A percentile compares a stretch with the other conserved stretches of the same genome.
Evolutionary conservation across 1,140 invertebrate genomes (phyloP).

Genomic region (Neodiprion virginianus): DNA sequence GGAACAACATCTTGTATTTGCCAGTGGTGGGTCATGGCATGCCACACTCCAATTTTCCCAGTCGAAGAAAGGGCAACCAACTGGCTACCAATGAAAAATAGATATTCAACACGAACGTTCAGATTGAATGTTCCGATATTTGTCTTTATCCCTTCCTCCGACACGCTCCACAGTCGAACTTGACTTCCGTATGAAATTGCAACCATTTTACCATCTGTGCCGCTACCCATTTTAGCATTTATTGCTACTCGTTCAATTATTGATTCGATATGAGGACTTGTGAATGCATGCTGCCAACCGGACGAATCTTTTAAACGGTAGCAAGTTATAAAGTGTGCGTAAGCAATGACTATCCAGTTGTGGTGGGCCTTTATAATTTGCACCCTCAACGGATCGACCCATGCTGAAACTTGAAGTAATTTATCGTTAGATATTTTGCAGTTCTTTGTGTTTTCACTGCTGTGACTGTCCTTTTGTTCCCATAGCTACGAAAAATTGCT

Average conservation of each 20-base stretch:
- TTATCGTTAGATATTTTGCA: background rate
- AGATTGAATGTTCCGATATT: conserved; percentile 92
- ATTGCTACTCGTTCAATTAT: conserved; percentile 92
- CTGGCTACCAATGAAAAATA: conserved; percentile 98
- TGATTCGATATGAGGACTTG: conserved; percentile 88
- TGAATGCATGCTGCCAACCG: conserved; percentile 95
- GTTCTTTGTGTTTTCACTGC: background rate
- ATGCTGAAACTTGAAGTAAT: conserved; percentile 65
- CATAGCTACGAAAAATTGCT: conserved; percentile 5
- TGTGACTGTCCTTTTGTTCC: background rate
- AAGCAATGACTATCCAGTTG: conserved; percentile 97
- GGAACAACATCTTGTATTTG: conserved; percentile 95
- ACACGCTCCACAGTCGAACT: conserved; percentile 89
- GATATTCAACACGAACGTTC: conserved; percentile 90
- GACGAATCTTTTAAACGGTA: conserved; percentile 95
- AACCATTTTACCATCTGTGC: conserved; percentile 81
- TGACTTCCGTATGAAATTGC: conserved; percentile 87
- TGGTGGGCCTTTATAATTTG: conserved; percentile 97
- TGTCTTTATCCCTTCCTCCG: conserved; percentile 77
- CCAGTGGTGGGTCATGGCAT: conserved; percentile 98
- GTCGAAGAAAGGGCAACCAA: conserved; percentile 91
- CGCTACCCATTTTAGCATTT: conserved; percentile 87
- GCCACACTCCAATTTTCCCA: conserved; percentile 99
- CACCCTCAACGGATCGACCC: conserved; percentile 86
- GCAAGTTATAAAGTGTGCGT: conserved; percentile 94